phyloP scores from a whole-genome alignment of 2,797 vertebrate genomes.

The Dallia pectoralis region DNA sequence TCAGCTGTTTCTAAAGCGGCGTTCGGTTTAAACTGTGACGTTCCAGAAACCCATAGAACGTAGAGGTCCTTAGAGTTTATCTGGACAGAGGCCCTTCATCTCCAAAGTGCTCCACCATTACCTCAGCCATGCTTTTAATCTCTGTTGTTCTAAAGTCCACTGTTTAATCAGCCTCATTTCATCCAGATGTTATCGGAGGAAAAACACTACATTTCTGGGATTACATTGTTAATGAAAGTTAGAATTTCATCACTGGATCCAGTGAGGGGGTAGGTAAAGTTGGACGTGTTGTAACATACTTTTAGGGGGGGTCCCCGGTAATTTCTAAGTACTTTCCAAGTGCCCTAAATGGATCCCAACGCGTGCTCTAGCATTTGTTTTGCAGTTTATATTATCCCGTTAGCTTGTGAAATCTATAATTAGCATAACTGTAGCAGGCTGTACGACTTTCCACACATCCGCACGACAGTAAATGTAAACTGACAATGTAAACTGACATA shows the following conservation, averaged over 20 bases:
- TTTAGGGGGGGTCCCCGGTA: background rate
- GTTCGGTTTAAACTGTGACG: conserved; percentile 69
- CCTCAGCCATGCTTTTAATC: conserved; percentile 63
- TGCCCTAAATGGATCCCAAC: no score
- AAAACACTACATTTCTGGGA: conserved; percentile 66
- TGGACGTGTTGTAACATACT: background rate
- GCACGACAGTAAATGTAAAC: no score
- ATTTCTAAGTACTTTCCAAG: no score
- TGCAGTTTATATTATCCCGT: no score
- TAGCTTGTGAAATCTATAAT: no score
- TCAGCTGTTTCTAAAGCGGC: conserved; percentile 64
- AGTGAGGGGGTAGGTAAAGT: no score
- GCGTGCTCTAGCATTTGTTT: no score
- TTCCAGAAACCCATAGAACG: conserved; percentile 66
- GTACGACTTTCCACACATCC: no score
- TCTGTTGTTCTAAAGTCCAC: conserved; percentile 72
- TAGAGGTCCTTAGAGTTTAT: conserved; percentile 73
- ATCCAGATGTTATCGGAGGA: conserved; percentile 73
- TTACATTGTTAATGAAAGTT: conserved; percentile 52
- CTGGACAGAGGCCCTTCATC: conserved; percentile 66
- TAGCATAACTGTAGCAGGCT: no score
- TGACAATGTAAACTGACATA: no score
- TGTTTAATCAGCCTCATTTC: conserved; percentile 63
- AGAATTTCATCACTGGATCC: conserved; percentile 23
- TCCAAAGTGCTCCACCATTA: conserved; percentile 59